These are phyloP conservation scores for Notoglanidium macrostoma DNA, from an alignment of 2,797 vertebrate species.

Conservation along the genomic window DNA sequence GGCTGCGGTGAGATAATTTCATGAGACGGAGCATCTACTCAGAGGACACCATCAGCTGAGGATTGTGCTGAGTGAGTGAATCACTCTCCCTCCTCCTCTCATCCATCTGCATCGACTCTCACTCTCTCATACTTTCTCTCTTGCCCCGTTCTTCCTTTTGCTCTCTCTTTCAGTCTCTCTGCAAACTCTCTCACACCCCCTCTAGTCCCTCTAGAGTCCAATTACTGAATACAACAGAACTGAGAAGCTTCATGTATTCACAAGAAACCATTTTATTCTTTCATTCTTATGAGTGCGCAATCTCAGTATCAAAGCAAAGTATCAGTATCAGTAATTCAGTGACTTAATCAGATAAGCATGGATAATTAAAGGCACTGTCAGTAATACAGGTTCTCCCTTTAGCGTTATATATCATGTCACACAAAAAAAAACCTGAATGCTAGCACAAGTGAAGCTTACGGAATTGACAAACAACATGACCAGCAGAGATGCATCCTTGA, in stretches of 20 bases:
- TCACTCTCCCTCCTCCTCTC: slow-evolving; percentile 52
- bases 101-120: background rate
- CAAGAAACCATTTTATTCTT: background rate
- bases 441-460: background rate
- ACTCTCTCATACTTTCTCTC: slow-evolving; percentile 8
- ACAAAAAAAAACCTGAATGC: background rate
- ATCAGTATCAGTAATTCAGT: background rate
- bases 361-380: background rate
- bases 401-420: background rate
- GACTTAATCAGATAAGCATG: background rate
- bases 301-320: background rate
- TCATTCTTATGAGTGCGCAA: background rate
- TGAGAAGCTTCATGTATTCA: slow-evolving; percentile 14
- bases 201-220: slow-evolving; percentile 49
- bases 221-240: slow-evolving; percentile 33
- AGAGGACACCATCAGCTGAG: slow-evolving; percentile 29
- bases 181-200: background rate
- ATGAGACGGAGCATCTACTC: slow-evolving; percentile 26
- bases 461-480: background rate
- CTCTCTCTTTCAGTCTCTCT: background rate
- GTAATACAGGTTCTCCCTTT: background rate
- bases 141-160: slow-evolving; percentile 37
- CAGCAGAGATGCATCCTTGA: background rate
- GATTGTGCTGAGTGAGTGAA: slow-evolving; percentile 37
- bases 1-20: background rate